Base-by-base conservation (phyloP, 2,797 vertebrate species). In the Eulemur rubriventer region DNA sequence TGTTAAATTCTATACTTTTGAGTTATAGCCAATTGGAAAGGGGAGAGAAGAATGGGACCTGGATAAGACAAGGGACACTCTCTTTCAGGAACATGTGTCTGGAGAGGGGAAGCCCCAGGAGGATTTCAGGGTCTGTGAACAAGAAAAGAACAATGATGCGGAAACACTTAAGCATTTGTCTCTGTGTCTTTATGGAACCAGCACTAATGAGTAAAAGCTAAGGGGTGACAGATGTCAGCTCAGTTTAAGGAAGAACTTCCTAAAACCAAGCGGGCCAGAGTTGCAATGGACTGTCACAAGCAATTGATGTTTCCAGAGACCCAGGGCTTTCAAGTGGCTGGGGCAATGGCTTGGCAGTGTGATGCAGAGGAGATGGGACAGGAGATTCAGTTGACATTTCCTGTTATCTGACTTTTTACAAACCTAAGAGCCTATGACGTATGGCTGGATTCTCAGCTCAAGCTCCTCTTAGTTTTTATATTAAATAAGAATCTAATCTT, bases 361-460 rank as follows among this genome's bases (percentile, higher is more conserved):
- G 43, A 17, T 3, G 2, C 0, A 12, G 46, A 57, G 61, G 22
- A 26, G 9, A 16, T 65, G 26, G 0, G 2, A 50, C 7, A 20
- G 17, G 35, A 26, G 30, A 28, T 22, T 65, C 78, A 55, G 30
- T 26, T 57, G 35, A 52, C 28, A 24, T 28, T 13, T 55, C 78
- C n/a, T 43, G 52, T 43, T 28, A 43, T 2, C 0, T 50, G 28
- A 18, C 26, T n/a, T 30, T 35, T 81, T 65, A 11, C 10, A 55
- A 35, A 57, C 28, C 75, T 7, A 55, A 14, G 50, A 52, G 18
- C 24, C 50, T 18, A 0, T 14, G 35, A 33, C 17, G 17, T 59
- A 16, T 7, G 7, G 14, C 9, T 12, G 30, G 12, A 43, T 20
- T 83, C 52, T 75, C 67, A 61, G 48, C 6, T 72, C 41, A 69